phyloP scores from a whole-genome alignment of 2,113 vertebrate species.

The Hirundichthys speculiger region DNA sequence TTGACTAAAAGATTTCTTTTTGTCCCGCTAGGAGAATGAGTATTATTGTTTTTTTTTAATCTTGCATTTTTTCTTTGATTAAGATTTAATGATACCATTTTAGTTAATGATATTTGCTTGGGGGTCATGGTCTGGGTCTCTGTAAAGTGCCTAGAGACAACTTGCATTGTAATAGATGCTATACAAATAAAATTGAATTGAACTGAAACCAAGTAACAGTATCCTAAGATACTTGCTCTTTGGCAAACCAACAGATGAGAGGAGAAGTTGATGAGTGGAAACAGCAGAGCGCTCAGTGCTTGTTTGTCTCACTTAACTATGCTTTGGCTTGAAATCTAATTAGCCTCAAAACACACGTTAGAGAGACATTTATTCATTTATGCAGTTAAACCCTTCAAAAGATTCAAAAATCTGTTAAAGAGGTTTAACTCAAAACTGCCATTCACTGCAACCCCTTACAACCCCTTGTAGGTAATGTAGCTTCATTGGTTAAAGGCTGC shows the following conservation, averaged over 20 bases:
- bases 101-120: too few relatives aligned
- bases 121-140: too few relatives aligned
- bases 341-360: conserved; percentile 31
- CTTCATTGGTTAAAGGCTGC: too few relatives aligned
- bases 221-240: conserved; percentile 19
- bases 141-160: too few relatives aligned
- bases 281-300: conserved; percentile 14
- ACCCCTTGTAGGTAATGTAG: too few relatives aligned
- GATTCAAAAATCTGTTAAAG: conserved; percentile 25
- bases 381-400: conserved; percentile 25
- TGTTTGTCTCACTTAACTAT: conserved; percentile 31
- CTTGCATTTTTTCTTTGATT: too few relatives aligned
- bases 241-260: conserved; percentile 31
- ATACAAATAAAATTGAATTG: background rate
- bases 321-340: conserved; percentile 44
- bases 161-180: too few relatives aligned
- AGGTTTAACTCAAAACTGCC: conserved; percentile 12
- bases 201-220: conserved; percentile 26
- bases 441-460: background rate
- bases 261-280: conserved; percentile 35
- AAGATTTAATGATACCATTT: too few relatives aligned
- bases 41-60: too few relatives aligned
- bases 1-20: too few relatives aligned
- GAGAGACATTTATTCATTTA: conserved; percentile 20
- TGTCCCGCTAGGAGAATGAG: too few relatives aligned